Conservation (phyloP, 2,797 vertebrate species). For the Myiothlypis chrysogaster region DNA sequence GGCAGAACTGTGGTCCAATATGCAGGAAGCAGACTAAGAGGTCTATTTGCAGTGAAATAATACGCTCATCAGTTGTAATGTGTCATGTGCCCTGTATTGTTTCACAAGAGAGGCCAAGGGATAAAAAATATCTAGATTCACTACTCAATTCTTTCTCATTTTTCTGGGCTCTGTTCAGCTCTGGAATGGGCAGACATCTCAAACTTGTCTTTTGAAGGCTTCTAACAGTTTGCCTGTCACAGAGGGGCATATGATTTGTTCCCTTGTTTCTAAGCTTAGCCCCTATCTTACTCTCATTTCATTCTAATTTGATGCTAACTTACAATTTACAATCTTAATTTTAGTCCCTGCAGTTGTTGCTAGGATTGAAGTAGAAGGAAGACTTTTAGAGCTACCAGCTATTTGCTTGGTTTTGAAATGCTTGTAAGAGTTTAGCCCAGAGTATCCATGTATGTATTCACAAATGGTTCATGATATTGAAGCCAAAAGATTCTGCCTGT, state of each 20-base stretch:
- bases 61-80: not conserved
- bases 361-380: not conserved
- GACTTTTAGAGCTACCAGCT: not conserved
- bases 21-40: not conserved
- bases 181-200: not conserved
- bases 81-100: not conserved
- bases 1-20: not conserved
- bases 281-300: not conserved
- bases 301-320: not conserved
- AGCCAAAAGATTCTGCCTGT: not conserved
- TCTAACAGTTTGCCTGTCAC: not conserved
- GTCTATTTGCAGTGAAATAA: not conserved
- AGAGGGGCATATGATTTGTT: not conserved
- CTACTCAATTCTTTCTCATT: not conserved
- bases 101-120: not conserved
- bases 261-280: not conserved
- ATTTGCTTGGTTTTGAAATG: not conserved
- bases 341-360: not conserved
- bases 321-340: not conserved
- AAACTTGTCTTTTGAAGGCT: not conserved
- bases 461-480: not conserved
- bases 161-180: not conserved
- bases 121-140: not conserved
- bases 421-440: not conserved
- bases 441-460: not conserved